A percentile compares a stretch with the other conserved stretches of the same genome.
These are phyloP conservation scores for Drosophila nikananu DNA, from an alignment of 1,140 invertebrate genomes.

Conservation along the genomic window DNA sequence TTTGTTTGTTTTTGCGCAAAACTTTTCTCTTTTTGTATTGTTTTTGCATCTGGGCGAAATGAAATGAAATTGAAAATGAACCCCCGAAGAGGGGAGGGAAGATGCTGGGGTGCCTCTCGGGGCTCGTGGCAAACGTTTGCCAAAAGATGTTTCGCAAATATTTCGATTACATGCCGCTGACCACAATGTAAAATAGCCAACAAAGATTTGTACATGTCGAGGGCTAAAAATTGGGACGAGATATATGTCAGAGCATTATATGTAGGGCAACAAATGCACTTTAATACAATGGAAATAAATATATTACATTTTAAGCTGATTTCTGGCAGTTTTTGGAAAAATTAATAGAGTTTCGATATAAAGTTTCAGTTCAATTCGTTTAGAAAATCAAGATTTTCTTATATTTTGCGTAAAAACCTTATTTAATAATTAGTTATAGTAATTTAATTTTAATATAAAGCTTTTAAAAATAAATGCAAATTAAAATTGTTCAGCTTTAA, in stretches of 20 bases:
- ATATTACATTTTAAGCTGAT: not conserved
- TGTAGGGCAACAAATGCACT: not conserved
- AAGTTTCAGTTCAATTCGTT: too few species aligned
- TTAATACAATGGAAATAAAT: not conserved
- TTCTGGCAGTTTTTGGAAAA: too few species aligned
- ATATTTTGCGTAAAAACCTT: too few species aligned
- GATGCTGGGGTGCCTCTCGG: slow-evolving; percentile 31
- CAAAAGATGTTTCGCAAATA: slow-evolving; percentile 73
- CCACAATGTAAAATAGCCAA: slow-evolving; percentile 42
- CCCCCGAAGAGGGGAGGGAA: not conserved
- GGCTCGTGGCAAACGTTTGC: slow-evolving; percentile 71
- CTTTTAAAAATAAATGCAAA: too few species aligned
- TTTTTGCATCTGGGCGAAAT: slow-evolving; percentile 34
- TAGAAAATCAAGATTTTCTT: too few species aligned
- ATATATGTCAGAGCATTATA: slow-evolving; percentile 6
- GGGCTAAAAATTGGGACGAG: slow-evolving; percentile 1
- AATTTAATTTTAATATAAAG: too few species aligned
- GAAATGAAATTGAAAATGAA: slow-evolving; percentile 69
- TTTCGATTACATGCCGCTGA: slow-evolving; percentile 41
- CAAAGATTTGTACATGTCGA: slow-evolving; percentile 24
- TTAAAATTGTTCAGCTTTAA: too few species aligned
- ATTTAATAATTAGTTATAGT: too few species aligned
- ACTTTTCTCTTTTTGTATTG: slow-evolving; percentile 34
- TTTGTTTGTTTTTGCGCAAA: slow-evolving; percentile 16
- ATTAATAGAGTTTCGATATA: not conserved